Percentiles rank a stretch among this genome's conserved stretches.
Evolutionary conservation across 2,797 vertebrate species (phyloP).

Genomic region (Notolepis coatsorum): DNA sequence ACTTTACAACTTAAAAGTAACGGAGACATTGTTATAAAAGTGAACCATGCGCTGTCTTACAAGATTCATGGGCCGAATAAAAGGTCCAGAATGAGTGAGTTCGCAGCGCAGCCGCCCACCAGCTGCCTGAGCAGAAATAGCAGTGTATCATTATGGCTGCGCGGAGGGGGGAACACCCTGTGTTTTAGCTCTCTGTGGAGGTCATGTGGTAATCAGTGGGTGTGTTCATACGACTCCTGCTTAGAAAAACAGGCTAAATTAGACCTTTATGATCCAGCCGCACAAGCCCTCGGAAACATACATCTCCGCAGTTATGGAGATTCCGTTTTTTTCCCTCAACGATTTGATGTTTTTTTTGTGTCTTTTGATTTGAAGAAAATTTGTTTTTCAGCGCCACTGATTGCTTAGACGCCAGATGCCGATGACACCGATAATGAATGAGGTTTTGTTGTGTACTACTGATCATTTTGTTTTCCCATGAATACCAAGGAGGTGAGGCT

Average conservation of each 20-base stretch:
- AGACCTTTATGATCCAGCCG: slow-evolving; percentile 75
- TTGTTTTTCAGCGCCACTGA: slow-evolving; percentile 46
- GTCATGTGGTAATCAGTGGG: slow-evolving; percentile 82
- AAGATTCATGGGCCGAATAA: slow-evolving; percentile 73
- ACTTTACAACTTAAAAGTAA: slow-evolving; percentile 68
- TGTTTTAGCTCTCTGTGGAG: slow-evolving; percentile 83
- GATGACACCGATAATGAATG: slow-evolving; percentile 70
- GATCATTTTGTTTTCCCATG: slow-evolving; percentile 58
- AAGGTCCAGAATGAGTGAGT: slow-evolving; percentile 75
- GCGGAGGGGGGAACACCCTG: slow-evolving; percentile 83
- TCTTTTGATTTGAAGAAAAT: slow-evolving; percentile 24
- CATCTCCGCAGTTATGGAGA: slow-evolving; percentile 48
- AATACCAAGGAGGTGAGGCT: slow-evolving; percentile 37
- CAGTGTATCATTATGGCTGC: slow-evolving; percentile 84
- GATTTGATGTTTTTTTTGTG: slow-evolving; percentile 10
- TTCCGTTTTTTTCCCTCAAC: slow-evolving; percentile 29
- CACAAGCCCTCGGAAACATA: slow-evolving; percentile 48
- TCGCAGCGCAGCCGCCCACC: slow-evolving; percentile 79
- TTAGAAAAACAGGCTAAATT: slow-evolving; percentile 81
- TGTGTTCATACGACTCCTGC: slow-evolving; percentile 72
- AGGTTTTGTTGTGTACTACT: slow-evolving; percentile 62
- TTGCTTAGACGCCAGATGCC: slow-evolving; percentile 49
- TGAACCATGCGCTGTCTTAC: slow-evolving; percentile 55
- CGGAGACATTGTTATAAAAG: slow-evolving; percentile 63
- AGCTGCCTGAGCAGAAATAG: slow-evolving; percentile 86